Percentiles rank a stretch among this genome's conserved stretches.
Evolutionary conservation across 1,140 invertebrate genomes (phyloP).

Genomic region (Drosophila bipectinata): DNA sequence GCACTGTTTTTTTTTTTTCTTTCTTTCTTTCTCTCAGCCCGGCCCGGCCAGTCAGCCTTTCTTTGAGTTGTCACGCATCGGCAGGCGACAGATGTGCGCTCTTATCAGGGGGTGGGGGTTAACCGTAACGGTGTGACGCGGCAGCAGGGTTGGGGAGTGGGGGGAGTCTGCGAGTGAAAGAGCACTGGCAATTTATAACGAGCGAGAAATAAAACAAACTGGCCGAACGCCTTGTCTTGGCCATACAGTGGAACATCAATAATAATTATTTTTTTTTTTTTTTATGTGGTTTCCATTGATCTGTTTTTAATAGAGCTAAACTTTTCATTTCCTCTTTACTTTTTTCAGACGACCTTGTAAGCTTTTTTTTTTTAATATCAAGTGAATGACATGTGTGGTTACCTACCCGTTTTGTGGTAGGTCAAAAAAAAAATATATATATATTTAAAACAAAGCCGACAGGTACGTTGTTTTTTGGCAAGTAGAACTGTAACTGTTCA

Average conservation of each 20-base stretch:
- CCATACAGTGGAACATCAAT: constrained; percentile 12
- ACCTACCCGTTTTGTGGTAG: background rate
- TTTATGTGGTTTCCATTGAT: background rate
- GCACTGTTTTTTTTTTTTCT: constrained; percentile 43
- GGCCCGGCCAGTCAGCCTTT: constrained; percentile 2
- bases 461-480: background rate
- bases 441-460: background rate
- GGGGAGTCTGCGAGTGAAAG: constrained; percentile 41
- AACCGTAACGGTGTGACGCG: too few species aligned
- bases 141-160: background rate
- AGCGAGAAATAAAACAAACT: constrained; percentile 44
- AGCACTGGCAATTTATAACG: constrained; percentile 49
- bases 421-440: background rate
- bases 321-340: background rate
- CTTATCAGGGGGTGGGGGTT: constrained; percentile 32
- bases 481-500: constrained; percentile 10
- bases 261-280: background rate
- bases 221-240: constrained; percentile 19
- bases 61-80: constrained; percentile 59
- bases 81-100: constrained; percentile 64
- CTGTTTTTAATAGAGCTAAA: background rate
- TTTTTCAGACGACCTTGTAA: background rate
- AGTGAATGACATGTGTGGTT: background rate
- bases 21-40: constrained; percentile 28
- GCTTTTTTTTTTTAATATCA: background rate